Base-by-base conservation (phyloP, 2,113 vertebrate species). In the Bostrychus sinensis region DNA sequence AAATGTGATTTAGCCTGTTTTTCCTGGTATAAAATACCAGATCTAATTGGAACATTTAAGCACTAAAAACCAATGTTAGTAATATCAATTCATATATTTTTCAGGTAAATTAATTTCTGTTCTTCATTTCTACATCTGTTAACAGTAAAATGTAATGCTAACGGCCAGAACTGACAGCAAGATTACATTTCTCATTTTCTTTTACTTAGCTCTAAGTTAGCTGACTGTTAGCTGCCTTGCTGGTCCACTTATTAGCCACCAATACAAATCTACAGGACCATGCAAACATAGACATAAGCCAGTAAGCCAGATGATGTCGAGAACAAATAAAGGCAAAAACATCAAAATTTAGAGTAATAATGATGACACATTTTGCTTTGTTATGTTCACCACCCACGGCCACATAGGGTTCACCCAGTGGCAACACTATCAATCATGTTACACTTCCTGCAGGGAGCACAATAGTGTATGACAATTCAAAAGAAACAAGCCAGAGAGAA, bases 401-500 rank as follows among this genome's bases (percentile, higher is more conserved):
- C 43, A 58, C 45, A 62, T 53, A n/a, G 66, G 59, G 62, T 46
- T 13, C 46, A 23, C 43, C 23, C 37, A 20, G 34, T 39, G 66
- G 61, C 58, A 23, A 43, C 16, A 4, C 26, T 13, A 19, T 54
- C 56, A 48, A 75, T 60, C 62, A 36, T 48, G 32, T n/a, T 19
- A 6, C 53, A 16, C 36, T 3, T 36, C 68, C 78, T 76, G 64
- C 70, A 65, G 63, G 62, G 73, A 78, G 75, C 67, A 80, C 69
- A 81, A 26, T 5, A 1, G 36, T 70, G 56, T 60, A 64, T 55
- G 55, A 75, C 25, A 53, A 72, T 83, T 85, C 73, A 83, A 83
- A 81, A 56, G 46, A 26, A 78, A 46, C 5, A 3, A 51, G 66
- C 0, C 41, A 36, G 36, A 38, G 58, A 70, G 73, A 69, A 46